These are phyloP conservation scores for Pocota personata DNA, from an alignment of 2,888 invertebrate genomes.

Conservation along the genomic window DNA sequence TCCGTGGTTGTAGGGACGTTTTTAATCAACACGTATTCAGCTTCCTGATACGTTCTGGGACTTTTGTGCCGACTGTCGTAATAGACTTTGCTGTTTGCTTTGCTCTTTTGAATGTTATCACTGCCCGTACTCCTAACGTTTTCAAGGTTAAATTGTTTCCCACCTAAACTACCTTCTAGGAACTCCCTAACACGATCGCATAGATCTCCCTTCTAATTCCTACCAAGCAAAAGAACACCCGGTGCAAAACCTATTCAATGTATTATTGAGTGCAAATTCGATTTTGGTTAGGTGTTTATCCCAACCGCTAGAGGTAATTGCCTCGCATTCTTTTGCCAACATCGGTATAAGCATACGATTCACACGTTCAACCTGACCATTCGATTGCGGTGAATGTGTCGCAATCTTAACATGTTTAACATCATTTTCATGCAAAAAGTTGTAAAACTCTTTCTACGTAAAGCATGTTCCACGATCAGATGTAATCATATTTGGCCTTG, in stretches of 20 bases:
- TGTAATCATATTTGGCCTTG: neutral
- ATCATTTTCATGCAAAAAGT: neutral
- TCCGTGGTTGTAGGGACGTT: no score
- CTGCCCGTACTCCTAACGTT: no score
- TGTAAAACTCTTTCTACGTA: neutral
- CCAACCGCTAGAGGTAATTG: neutral
- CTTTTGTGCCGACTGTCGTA: no score
- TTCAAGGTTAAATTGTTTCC: no score
- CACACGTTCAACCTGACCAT: neutral
- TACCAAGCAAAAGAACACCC: neutral
- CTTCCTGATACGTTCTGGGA: no score
- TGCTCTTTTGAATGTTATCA: no score
- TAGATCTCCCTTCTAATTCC: neutral
- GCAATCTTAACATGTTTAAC: neutral
- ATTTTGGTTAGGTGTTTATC: neutral
- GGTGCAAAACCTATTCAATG: neutral
- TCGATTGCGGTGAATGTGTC: no score
- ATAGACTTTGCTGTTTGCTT: no score
- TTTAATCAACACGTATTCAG: no score
- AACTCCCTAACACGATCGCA: no score
- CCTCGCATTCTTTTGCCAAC: no score
- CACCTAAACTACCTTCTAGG: no score
- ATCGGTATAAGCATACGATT: neutral
- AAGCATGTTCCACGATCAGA: neutral
- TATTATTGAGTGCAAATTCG: neutral